These are phyloP conservation scores for Heteromyza rotundicornis DNA, from an alignment of 2,888 invertebrate genomes.

Conservation along the genomic window DNA sequence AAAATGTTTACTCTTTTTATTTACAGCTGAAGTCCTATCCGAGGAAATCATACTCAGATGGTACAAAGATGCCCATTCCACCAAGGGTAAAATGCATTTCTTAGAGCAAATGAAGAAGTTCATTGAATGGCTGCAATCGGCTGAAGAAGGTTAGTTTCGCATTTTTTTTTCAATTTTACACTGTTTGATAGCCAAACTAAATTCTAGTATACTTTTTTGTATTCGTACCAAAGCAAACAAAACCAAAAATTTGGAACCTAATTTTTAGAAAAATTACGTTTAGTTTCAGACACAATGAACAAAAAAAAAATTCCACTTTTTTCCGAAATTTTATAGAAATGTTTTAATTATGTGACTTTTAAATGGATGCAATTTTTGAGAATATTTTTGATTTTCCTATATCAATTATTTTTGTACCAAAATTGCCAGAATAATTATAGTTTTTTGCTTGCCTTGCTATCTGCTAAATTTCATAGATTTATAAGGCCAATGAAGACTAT, in stretches of 20 bases:
- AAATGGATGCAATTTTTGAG: conserved; percentile 45
- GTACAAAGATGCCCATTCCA: conserved; percentile 92
- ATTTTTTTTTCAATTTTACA: conserved; percentile 21
- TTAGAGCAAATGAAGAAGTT: conserved; percentile 98
- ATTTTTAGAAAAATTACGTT: too few species aligned
- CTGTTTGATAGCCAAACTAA: neutral
- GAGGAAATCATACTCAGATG: conserved; percentile 96
- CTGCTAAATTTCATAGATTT: conserved; percentile 36
- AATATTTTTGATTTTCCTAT: conserved; percentile 32
- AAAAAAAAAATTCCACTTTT: too few species aligned
- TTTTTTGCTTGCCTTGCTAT: conserved; percentile 58
- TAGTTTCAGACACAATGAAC: too few species aligned
- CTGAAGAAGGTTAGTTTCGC: conserved; percentile 93
- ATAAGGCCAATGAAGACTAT: conserved; percentile 55
- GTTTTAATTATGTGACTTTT: too few species aligned
- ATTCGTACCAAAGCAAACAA: neutral
- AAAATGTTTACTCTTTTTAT: conserved; percentile 29
- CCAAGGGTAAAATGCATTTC: conserved; percentile 97
- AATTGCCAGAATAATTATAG: conserved; percentile 49
- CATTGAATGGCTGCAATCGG: conserved; percentile 96
- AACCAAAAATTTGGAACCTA: too few species aligned
- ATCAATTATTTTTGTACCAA: conserved; percentile 41
- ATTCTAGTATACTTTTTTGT: conserved; percentile 5
- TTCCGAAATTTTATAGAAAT: too few species aligned
- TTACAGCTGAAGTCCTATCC: conserved; percentile 84